phyloP scores from a whole-genome alignment of 1,140 invertebrate species.

The Rhynchophorus ferrugineus region DNA sequence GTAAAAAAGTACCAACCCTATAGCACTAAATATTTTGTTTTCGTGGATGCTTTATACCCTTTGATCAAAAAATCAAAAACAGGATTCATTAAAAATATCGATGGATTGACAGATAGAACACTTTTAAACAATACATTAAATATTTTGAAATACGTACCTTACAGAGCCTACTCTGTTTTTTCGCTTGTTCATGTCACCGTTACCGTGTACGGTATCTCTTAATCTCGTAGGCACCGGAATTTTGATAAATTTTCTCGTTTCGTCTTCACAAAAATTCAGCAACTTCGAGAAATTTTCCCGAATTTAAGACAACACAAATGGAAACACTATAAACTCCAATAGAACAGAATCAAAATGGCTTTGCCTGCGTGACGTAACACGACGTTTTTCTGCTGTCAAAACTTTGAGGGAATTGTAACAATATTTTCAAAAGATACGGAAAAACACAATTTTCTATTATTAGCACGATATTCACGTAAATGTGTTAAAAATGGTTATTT shows the following conservation, averaged over 20 bases:
- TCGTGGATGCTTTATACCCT: neutral
- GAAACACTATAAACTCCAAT: conserved; percentile 21
- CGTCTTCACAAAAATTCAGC: conserved; percentile 9
- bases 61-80: neutral
- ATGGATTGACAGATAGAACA: neutral
- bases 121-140: conserved; percentile 1
- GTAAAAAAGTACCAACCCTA: neutral
- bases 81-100: neutral
- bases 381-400: conserved; percentile 20
- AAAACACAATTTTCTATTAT: conserved; percentile 1
- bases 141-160: conserved; percentile 37
- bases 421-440: neutral
- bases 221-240: conserved; percentile 57
- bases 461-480: conserved; percentile 2
- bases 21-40: neutral
- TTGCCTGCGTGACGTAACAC: conserved; percentile 37
- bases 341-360: conserved; percentile 37
- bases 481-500: conserved; percentile 7
- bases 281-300: conserved; percentile 12
- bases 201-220: conserved; percentile 50
- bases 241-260: conserved; percentile 42
- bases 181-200: conserved; percentile 50
- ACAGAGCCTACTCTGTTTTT: conserved; percentile 51
- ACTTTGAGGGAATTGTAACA: neutral
- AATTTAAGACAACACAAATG: conserved; percentile 7